These are phyloP conservation scores for Diaprepes abbreviatus DNA, from an alignment of 2,888 invertebrate genomes.

Conservation along the genomic window DNA sequence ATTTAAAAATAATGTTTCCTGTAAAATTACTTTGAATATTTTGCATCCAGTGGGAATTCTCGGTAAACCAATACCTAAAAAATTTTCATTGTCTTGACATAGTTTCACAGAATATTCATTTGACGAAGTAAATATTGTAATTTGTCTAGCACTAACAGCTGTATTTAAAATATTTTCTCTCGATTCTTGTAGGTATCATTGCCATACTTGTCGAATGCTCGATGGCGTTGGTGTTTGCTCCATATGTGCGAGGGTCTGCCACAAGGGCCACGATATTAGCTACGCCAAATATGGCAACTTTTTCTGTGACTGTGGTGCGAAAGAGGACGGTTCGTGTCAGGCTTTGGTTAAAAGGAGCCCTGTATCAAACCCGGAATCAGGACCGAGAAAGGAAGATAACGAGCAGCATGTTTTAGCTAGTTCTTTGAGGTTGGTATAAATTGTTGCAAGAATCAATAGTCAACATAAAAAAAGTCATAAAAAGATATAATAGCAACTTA, in stretches of 20 bases:
- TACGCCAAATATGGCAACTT: slow-evolving; percentile 99
- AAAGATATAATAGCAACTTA: no score
- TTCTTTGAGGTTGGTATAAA: slow-evolving; percentile 70
- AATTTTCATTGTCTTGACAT: no score
- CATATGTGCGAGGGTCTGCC: slow-evolving; percentile 92
- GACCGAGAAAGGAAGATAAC: slow-evolving; percentile 32
- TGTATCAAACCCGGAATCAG: slow-evolving; percentile 22
- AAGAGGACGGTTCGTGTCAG: slow-evolving; percentile 87
- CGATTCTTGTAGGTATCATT: slow-evolving; percentile 97
- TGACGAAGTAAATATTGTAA: no score
- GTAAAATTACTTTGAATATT: no score
- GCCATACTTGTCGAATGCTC: slow-evolving; percentile 96
- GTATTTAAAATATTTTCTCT: not conserved
- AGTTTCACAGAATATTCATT: no score
- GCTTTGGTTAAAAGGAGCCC: slow-evolving; percentile 73
- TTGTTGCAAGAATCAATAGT: not conserved
- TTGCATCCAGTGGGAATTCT: no score
- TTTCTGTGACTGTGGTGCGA: slow-evolving; percentile 99
- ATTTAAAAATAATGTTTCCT: no score
- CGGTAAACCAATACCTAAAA: no score
- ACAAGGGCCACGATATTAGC: slow-evolving; percentile 95
- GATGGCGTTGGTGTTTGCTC: slow-evolving; percentile 99
- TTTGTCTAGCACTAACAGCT: not conserved
- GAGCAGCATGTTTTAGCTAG: slow-evolving; percentile 69
- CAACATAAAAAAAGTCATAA: not conserved